Base-by-base conservation (phyloP, 2,113 vertebrate species). In the Columba livia region DNA sequence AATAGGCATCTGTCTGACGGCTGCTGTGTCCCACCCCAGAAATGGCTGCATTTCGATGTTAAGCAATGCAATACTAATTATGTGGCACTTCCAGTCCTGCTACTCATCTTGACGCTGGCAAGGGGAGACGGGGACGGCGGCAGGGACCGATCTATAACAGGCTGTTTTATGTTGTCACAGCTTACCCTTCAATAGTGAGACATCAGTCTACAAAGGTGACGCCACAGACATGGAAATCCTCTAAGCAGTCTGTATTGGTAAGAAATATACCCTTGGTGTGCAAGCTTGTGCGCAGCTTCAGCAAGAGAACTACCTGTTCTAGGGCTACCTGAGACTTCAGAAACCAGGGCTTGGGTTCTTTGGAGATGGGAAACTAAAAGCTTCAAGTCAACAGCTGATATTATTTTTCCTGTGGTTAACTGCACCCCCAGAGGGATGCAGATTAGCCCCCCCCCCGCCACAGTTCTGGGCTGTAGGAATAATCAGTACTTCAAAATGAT, bases 191-290 rank as follows among this genome's bases (percentile, higher is more conserved):
- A 40, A 97, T 98, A 82, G 95, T 98, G 92, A 98, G 98, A 94
- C 98, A 98, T 94, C 98, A 98, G 82, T 94, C 96, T 15, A 60
- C 98, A 66, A 98, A 98, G 96, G 96, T 96, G 65, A 98, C 98
- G 86, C 98, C 98, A 5, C 98, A 98, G 96, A 98, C 98, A 40
- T 98, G 98, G 98, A 98, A 98, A 94, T 98, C 98, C 17, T 86
- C 98, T 88, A 98, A 98, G 95, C 98, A 98, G 88, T 98, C 97
- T 73, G 92, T 98, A 61, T 88, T 98, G 98, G 98, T 98, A 94
- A 98, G 98, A 94, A 80, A 67, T 6, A 28, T 10, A 17, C 26
- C 67, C 38, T 26, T 28, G 40, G 44, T 36, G 67, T 73, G 28
- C 34, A 69, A 69, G 61, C 3, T 38, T 4, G 10, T 90, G 38